Percentiles rank a stretch among this genome's conserved stretches.
Evolutionary conservation across 1,140 invertebrate species (phyloP).

Genomic region (Aradophagus sp.): DNA sequence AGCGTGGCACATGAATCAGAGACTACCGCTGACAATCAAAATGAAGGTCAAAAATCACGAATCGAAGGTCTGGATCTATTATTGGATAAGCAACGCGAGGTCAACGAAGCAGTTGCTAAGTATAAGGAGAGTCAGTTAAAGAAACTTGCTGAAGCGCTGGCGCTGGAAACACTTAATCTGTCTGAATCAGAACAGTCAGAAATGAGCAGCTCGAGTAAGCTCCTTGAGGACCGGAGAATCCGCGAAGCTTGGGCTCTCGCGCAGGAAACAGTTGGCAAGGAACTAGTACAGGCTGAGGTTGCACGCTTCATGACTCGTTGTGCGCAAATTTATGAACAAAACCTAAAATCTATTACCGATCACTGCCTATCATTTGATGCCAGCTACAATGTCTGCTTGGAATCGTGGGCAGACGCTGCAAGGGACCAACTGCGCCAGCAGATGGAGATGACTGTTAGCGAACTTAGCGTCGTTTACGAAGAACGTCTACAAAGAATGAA

Average conservation of each 20-base stretch:
- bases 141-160: conserved; percentile 80
- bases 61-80: conserved; percentile 76
- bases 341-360: conserved; percentile 70
- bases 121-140: conserved; percentile 82
- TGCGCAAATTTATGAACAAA: conserved; percentile 79
- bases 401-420: conserved; percentile 82
- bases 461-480: conserved; percentile 80
- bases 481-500: conserved; percentile 75
- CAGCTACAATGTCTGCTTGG: conserved; percentile 78
- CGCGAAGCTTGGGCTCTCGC: conserved; percentile 81
- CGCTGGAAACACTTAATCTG: conserved; percentile 79
- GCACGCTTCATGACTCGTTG: conserved; percentile 81
- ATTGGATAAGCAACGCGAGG: conserved; percentile 62
- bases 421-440: conserved; percentile 80
- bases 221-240: conserved; percentile 74
- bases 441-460: conserved; percentile 80
- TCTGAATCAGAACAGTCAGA: conserved; percentile 67
- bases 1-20: conserved; percentile 42
- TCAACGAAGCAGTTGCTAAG: conserved; percentile 76
- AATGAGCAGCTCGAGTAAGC: conserved; percentile 61
- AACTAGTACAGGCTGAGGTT: conserved; percentile 83
- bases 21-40: conserved; percentile 54
- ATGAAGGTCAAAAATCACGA: conserved; percentile 48
- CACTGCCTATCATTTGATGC: conserved; percentile 77
- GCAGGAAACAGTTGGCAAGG: conserved; percentile 81